Percentiles rank a stretch among this genome's conserved stretches.
Conservation (phyloP, 1,140 invertebrate genomes). For the Leguminivora glycinivorella region DNA sequence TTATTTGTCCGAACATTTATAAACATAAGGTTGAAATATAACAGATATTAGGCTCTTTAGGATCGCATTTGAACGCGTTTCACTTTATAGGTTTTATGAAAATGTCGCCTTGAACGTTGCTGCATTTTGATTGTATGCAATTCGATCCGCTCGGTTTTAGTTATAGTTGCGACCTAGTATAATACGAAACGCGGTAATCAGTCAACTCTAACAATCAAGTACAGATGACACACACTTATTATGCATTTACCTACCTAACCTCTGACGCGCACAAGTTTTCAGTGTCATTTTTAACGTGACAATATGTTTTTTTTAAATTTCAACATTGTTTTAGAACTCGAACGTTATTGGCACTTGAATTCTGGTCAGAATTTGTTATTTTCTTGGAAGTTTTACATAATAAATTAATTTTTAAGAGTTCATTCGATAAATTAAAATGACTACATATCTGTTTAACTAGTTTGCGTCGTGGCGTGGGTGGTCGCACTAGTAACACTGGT, state of each 20-base stretch:
- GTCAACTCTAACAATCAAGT: background rate
- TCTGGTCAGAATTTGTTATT: too few relatives aligned
- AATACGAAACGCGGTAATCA: background rate
- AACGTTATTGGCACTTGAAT: background rate
- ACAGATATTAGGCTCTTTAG: too few relatives aligned
- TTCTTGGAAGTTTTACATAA: background rate
- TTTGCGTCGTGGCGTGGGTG: background rate
- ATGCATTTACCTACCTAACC: background rate
- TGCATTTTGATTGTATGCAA: too few relatives aligned
- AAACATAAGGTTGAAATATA: too few relatives aligned
- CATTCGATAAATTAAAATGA: background rate
- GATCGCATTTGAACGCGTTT: too few relatives aligned
- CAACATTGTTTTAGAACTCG: background rate
- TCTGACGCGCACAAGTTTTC: background rate
- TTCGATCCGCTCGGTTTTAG: too few relatives aligned
- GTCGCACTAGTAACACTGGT: background rate
- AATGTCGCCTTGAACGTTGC: too few relatives aligned
- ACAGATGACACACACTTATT: background rate
- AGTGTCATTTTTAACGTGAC: too few relatives aligned
- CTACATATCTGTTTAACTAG: background rate
- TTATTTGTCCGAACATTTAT: too few relatives aligned
- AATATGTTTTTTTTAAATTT: background rate
- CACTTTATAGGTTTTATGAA: too few relatives aligned
- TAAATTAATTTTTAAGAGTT: background rate
- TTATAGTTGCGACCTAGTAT: background rate